Evolutionary conservation across 2,888 invertebrate species (phyloP).

Genomic region (Brachylomia viminalis): DNA sequence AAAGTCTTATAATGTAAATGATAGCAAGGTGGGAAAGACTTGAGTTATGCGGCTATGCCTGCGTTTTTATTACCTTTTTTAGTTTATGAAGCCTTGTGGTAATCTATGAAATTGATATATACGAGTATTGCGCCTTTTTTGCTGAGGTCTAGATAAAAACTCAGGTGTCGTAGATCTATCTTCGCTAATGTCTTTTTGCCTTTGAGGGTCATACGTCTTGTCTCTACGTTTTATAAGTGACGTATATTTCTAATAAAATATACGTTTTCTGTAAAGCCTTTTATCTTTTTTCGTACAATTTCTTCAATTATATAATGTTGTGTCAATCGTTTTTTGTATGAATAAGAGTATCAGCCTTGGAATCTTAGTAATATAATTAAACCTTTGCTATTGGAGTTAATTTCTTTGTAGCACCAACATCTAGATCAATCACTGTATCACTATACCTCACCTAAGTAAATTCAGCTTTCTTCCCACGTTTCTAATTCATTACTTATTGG

Average conservation of each 20-base stretch:
- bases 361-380: background rate
- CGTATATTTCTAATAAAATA: conserved; percentile 56
- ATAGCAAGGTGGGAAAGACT: conserved; percentile 39
- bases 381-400: background rate
- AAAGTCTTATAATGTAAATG: conserved; percentile 53
- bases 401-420: background rate
- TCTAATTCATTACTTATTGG: conserved; percentile 12
- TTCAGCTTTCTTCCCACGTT: background rate
- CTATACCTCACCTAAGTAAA: background rate
- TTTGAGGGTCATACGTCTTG: conserved; percentile 55
- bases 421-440: background rate
- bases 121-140: conserved; percentile 43
- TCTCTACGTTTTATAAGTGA: conserved; percentile 47
- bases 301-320: background rate
- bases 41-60: conserved; percentile 55
- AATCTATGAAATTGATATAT: conserved; percentile 60
- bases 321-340: background rate
- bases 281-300: conserved; percentile 13
- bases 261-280: conserved; percentile 12
- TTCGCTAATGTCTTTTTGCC: conserved; percentile 59
- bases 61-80: conserved; percentile 57
- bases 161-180: conserved; percentile 57
- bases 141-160: conserved; percentile 55
- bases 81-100: conserved; percentile 55
- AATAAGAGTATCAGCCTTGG: too few species aligned